Evolutionary conservation across 2,113 vertebrate genomes (phyloP).

Genomic region (Apistogramma diplotaenia): DNA sequence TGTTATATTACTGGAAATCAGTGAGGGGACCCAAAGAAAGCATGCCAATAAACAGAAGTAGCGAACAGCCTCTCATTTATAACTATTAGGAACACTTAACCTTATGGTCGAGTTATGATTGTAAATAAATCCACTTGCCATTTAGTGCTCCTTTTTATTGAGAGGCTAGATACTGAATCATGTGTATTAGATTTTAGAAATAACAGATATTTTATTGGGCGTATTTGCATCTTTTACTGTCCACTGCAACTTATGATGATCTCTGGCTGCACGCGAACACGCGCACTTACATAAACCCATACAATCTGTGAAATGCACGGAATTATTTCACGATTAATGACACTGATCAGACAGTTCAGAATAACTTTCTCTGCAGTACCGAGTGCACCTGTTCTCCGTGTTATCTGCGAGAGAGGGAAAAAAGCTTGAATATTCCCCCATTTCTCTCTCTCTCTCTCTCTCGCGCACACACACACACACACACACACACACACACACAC

Average conservation of each 20-base stretch:
- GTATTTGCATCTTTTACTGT: conserved; percentile 72
- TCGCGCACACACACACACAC: neutral
- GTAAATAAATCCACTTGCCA: conserved; percentile 68
- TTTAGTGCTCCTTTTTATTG: conserved; percentile 67
- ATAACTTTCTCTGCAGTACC: neutral
- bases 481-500: neutral
- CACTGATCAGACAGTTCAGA: conserved; percentile 15
- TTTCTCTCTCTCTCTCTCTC: neutral
- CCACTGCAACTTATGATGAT: conserved; percentile 51
- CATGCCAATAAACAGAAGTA: conserved; percentile 74
- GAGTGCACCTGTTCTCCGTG: conserved; percentile 24
- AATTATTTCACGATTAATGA: conserved; percentile 22
- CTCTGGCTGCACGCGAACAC: neutral
- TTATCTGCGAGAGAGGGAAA: neutral
- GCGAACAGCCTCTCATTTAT: conserved; percentile 64
- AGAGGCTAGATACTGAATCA: conserved; percentile 56
- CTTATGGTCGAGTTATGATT: conserved; percentile 66
- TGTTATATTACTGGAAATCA: conserved; percentile 66
- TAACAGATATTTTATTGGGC: conserved; percentile 54
- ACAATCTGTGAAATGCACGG: neutral
- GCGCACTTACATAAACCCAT: neutral
- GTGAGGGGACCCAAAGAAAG: conserved; percentile 52
- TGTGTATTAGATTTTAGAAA: conserved; percentile 55
- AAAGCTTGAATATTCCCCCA: conserved; percentile 5
- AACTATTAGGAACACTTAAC: conserved; percentile 79